Evolutionary conservation across 2,113 vertebrate genomes (phyloP).

Genomic region (Colistium nudipinnis): DNA sequence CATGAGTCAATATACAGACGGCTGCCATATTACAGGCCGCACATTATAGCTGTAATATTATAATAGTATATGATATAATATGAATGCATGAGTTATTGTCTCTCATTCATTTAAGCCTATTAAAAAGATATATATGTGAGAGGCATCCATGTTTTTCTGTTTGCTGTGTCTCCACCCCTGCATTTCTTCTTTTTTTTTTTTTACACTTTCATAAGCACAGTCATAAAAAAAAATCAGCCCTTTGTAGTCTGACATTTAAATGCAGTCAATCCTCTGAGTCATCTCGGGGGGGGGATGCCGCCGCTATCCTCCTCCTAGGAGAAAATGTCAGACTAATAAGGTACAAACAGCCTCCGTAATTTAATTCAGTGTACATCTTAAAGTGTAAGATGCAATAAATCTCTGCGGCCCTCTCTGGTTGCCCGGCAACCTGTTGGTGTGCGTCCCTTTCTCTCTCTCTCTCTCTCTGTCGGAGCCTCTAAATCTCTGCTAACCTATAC

Average conservation of each 20-base stretch:
- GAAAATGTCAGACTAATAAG: conserved; percentile 73
- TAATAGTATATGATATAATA: no score
- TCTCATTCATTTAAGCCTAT: not conserved
- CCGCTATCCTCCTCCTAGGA: conserved; percentile 19
- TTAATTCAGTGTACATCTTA: conserved; percentile 48
- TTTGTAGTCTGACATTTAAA: conserved; percentile 65
- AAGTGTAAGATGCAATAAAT: conserved; percentile 59
- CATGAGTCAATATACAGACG: conserved; percentile 36
- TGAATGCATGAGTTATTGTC: conserved; percentile 31
- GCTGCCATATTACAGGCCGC: conserved; percentile 25
- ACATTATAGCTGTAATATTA: conserved; percentile 3
- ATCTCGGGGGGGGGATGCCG: conserved; percentile 40
- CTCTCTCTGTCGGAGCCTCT: conserved; percentile 10
- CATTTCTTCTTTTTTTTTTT: conserved; percentile 9
- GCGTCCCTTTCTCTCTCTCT: no score
- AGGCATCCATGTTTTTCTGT: conserved; percentile 4
- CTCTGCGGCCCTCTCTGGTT: conserved; percentile 48
- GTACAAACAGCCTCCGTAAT: conserved; percentile 56
- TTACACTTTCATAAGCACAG: conserved; percentile 34
- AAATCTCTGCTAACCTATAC: conserved; percentile 25
- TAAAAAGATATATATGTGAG: conserved; percentile 1
- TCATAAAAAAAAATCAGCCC: conserved; percentile 66
- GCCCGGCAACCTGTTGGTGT: conserved; percentile 55
- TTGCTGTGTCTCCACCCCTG: conserved; percentile 43
- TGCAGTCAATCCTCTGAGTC: conserved; percentile 33